Percentiles rank a stretch among this genome's conserved stretches.
Conservation (phyloP, 2,113 vertebrate species). For the Odobenus rosmarus region DNA sequence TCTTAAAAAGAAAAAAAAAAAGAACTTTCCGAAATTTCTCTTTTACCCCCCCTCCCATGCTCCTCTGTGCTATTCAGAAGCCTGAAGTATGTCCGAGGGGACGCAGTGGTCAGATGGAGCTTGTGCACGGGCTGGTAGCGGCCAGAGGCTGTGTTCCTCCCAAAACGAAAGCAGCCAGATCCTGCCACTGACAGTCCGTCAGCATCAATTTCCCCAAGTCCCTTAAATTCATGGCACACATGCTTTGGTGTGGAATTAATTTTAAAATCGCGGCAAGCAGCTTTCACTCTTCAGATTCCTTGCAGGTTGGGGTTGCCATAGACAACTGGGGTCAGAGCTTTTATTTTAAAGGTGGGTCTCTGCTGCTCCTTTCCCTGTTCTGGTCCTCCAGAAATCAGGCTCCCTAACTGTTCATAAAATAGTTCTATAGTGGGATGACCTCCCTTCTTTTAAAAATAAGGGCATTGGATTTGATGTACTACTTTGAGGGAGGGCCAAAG, state of each 20-base stretch:
- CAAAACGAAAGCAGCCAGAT: neutral
- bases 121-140: fast-evolving
- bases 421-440: neutral
- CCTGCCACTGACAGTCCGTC: neutral
- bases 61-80: neutral
- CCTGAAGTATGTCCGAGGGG: neutral
- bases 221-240: conserved; percentile 31
- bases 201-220: neutral
- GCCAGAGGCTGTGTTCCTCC: neutral
- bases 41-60: fast-evolving
- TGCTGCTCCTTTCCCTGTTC: neutral
- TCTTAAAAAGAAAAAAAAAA: too few species aligned
- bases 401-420: neutral
- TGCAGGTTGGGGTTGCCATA: neutral
- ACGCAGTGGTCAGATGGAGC: neutral
- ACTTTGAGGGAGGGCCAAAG: neutral
- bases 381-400: neutral
- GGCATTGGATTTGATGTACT: neutral
- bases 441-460: neutral
- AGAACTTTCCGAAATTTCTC: neutral
- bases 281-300: neutral
- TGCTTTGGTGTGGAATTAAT: conserved; percentile 27
- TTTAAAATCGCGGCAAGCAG: neutral
- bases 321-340: neutral
- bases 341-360: neutral